These are phyloP conservation scores for Spondyliosoma cantharus DNA, from an alignment of 2,797 vertebrate species.

Conservation along the genomic window DNA sequence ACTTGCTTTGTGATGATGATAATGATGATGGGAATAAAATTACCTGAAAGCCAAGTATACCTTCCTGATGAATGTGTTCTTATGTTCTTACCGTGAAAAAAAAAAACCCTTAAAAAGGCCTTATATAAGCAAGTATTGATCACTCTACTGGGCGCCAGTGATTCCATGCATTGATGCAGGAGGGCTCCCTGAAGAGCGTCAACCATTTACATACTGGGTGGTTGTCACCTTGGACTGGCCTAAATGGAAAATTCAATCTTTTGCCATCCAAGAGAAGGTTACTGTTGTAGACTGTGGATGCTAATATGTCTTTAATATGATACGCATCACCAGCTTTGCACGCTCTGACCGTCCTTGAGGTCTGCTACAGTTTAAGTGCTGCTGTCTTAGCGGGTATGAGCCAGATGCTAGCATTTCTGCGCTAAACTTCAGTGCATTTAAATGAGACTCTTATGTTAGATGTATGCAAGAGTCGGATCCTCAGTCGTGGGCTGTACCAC, in stretches of 20 bases:
- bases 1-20: conserved; percentile 35
- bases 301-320: conserved; percentile 47
- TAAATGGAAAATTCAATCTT: conserved; percentile 49
- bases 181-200: conserved; percentile 33
- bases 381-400: conserved; percentile 22
- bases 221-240: conserved; percentile 57
- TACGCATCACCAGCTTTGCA: conserved; percentile 48
- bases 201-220: conserved; percentile 48
- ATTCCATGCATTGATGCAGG: conserved; percentile 64
- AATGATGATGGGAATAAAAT: conserved; percentile 51
- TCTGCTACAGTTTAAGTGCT: conserved; percentile 25
- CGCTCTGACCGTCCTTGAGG: conserved; percentile 48
- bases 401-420: conserved; percentile 37
- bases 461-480: conserved; percentile 17
- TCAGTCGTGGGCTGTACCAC: conserved; percentile 35
- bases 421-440: conserved; percentile 47
- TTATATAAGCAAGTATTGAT: conserved; percentile 54
- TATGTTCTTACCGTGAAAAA: conserved; percentile 15
- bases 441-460: conserved; percentile 37
- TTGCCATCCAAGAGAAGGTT: conserved; percentile 15
- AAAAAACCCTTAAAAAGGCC: conserved; percentile 38
- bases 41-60: conserved; percentile 24
- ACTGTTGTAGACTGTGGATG: conserved; percentile 41
- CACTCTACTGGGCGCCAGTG: conserved; percentile 21
- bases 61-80: conserved; percentile 46